Base-by-base conservation (phyloP, 2,797 vertebrate species). In the Lepus townsendii region DNA sequence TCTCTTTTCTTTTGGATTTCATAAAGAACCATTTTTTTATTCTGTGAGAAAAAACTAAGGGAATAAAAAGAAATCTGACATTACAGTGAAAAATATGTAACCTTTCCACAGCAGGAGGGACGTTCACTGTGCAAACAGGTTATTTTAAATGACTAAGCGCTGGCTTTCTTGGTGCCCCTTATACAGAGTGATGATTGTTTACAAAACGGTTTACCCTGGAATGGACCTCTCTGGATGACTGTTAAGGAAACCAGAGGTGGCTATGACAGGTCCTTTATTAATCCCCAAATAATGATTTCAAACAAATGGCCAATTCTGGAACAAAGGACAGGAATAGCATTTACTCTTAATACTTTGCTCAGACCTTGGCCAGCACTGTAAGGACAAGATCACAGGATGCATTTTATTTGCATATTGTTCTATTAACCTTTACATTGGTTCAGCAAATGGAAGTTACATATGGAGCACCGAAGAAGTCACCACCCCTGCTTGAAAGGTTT, bases 61-160 rank as follows among this genome's bases (percentile, higher is more conserved):
- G 14, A 88, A 91, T 92, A 88, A 95, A 95, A 96, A 90, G 65
- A 94, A 93, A 93, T 77, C 32, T 42, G 83, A 96, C 97, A 96
- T 91, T 88, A 77, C 66, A 79, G 73, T 84, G 50, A 38, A 92
- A 85, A 96, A 85, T 84, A 26, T 88, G 38, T 96, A 96, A 94
- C 92, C 72, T 97, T 97, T 95, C 38, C 83, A 76, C 93, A 97
- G 92, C 54, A 85, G 88, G 93, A 91, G 63, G 52, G 68, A 95
- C 12, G 80, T 96, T 92, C 93, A 82, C 93, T 94, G 42, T 79
- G 63, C 68, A 96, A 96, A 95, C 83, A 90, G 80, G 54, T 95
- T 95, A 96, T 96, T 96, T 93, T 84, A 95, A 93, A 96, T 62
- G 77, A 85, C 26, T 96, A 88, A 92, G 68, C 86, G 27, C 62